Percentiles rank a stretch among this genome's conserved stretches.
phyloP scores from a whole-genome alignment of 2,113 vertebrate species.

The Ellobius talpinus region DNA sequence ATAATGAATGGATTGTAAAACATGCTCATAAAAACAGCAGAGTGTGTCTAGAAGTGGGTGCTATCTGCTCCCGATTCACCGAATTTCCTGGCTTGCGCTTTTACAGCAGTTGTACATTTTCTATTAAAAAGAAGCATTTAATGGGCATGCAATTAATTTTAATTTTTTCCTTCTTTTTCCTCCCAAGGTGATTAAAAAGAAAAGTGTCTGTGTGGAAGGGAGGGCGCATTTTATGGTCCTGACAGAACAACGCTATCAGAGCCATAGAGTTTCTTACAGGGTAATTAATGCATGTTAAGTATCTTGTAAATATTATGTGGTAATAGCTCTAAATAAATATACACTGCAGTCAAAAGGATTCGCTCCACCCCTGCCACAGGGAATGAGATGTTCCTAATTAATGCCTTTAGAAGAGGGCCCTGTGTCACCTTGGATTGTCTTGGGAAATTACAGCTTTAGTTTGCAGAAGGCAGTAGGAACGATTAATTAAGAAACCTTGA shows the following conservation, averaged over 20 bases:
- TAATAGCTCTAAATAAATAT: constrained; percentile 88
- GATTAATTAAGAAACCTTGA: constrained; percentile 81
- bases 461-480: constrained; percentile 67
- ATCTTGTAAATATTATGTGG: constrained; percentile 89
- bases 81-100: constrained; percentile 83
- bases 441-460: constrained; percentile 82
- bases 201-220: constrained; percentile 1
- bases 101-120: constrained; percentile 85
- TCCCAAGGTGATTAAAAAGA: constrained; percentile 78
- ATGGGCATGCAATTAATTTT: constrained; percentile 82
- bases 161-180: constrained; percentile 69
- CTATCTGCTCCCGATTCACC: constrained; percentile 86
- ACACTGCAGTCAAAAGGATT: constrained; percentile 82
- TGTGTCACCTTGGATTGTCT: constrained; percentile 84
- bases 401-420: constrained; percentile 84
- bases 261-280: constrained; percentile 86
- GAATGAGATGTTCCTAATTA: constrained; percentile 87
- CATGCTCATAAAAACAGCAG: constrained; percentile 88
- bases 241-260: constrained; percentile 79
- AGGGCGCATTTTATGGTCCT: constrained; percentile 76
- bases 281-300: constrained; percentile 88
- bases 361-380: constrained; percentile 83
- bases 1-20: constrained; percentile 90
- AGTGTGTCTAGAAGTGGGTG: constrained; percentile 84
- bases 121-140: constrained; percentile 85